These are phyloP conservation scores for Drosophila affinis DNA, from an alignment of 2,888 invertebrate species.

Conservation along the genomic window DNA sequence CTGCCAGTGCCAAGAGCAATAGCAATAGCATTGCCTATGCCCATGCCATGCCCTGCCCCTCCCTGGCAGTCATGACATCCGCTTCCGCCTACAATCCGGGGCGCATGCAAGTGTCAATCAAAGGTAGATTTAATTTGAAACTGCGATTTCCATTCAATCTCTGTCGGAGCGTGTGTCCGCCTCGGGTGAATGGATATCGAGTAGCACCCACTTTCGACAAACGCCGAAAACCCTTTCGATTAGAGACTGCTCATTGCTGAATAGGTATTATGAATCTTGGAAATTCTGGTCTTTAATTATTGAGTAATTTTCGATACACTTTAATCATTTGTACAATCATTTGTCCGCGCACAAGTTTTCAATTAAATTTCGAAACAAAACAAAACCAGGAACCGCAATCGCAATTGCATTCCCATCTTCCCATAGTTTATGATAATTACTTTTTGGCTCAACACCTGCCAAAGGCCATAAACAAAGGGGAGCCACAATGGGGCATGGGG, in stretches of 20 bases:
- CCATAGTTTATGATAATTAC: conserved; percentile 66
- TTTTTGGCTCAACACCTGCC: conserved; percentile 61
- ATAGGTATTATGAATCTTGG: neutral
- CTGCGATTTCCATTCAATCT: conserved; percentile 32
- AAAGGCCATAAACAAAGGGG: conserved; percentile 21
- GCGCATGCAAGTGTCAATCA: conserved; percentile 67
- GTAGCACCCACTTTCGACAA: neutral
- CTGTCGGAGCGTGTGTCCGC: conserved; percentile 31
- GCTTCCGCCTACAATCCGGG: conserved; percentile 56
- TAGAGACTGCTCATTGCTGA: no score
- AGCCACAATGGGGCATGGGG: neutral
- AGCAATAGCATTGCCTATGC: no score
- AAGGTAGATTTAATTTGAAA: conserved; percentile 60
- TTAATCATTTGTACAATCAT: neutral
- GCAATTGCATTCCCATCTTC: conserved; percentile 5
- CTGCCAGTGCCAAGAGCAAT: conserved; percentile 18
- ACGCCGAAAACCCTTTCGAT: neutral
- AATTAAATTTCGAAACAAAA: conserved; percentile 53
- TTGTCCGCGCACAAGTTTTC: conserved; percentile 29
- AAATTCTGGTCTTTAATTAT: conserved; percentile 44
- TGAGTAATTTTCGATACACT: conserved; percentile 43
- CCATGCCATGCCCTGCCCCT: neutral
- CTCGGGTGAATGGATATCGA: conserved; percentile 33
- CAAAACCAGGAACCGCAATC: conserved; percentile 21
- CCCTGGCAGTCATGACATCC: conserved; percentile 55